Base-by-base conservation (phyloP, 2,888 invertebrate genomes). In the Leptinotarsa peninsularis region DNA sequence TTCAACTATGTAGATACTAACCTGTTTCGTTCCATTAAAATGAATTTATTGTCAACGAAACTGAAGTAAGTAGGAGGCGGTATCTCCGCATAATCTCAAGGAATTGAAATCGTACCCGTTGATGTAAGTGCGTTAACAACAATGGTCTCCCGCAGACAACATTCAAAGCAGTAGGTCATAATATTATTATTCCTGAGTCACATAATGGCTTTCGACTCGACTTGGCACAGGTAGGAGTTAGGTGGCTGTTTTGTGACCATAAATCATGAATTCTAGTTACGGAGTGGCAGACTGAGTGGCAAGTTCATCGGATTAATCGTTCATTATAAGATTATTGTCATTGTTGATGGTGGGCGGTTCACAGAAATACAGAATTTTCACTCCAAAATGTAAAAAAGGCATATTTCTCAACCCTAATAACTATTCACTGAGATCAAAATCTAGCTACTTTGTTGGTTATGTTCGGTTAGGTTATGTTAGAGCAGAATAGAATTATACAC, bases 41-140 rank as follows among this genome's bases (percentile, higher is more conserved):
- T 43, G 33, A 63, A 63, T 63, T 33, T 63, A 63, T 63, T 27
- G 27, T 14, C n/a, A n/a, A 63, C n/a, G 33, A 15, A 43, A 63
- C n/a, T 15, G 3, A 33, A 63, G 63, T 63, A 27, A 63, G 63
- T 63, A 63, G 43, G 63, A 63, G 63, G 63, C 63, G 43, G 13
- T 43, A 60, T 43, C 27, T 63, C 63, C 18, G n/a, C 63, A 43
- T 63, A 43, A 63, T 63, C 63, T 63, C 33, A 27, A 63, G 33
- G 63, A 63, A 63, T 63, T 63, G 63, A 63, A 63, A 63, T 63
- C 63, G 33, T 63, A 63, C n/a, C 63, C 27, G 63, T 63, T 63
- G 63, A 63, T 63, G 63, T 63, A 63, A 63, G 63, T 33, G 63
- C 63, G 63, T 63, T 63, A 63, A n/a, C 63, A 63, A 63, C 63